Percentiles rank a stretch among this genome's conserved stretches.
Evolutionary conservation across 2,888 invertebrate species (phyloP).

Genomic region (Altica lythri): DNA sequence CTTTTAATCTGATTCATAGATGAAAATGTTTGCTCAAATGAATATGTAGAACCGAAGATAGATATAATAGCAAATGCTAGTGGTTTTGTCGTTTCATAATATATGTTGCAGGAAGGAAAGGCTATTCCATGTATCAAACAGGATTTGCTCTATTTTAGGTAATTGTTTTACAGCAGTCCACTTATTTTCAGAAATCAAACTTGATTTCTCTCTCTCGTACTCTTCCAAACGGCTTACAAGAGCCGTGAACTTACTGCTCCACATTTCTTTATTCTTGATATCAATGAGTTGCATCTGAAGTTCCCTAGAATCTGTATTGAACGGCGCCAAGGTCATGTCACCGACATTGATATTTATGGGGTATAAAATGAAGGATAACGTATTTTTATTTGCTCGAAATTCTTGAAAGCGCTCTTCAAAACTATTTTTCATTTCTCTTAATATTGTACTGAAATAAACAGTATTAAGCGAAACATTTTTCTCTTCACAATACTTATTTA

Average conservation of each 20-base stretch:
- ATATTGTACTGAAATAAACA: not conserved
- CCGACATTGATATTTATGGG: not conserved
- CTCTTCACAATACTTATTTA: too few relatives aligned
- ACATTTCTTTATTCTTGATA: not conserved
- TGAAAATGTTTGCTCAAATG: too few relatives aligned
- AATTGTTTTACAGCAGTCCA: not conserved
- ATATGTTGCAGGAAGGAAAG: too few relatives aligned
- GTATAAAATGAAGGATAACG: not conserved
- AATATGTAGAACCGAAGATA: too few relatives aligned
- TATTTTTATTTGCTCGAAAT: not conserved
- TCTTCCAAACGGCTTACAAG: not conserved
- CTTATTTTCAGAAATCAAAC: not conserved
- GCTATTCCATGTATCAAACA: too few relatives aligned
- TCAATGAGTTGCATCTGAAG: not conserved
- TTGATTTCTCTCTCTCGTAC: not conserved
- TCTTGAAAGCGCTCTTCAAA: not conserved
- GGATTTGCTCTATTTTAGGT: not conserved
- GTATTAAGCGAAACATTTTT: not conserved
- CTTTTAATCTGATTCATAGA: too few relatives aligned
- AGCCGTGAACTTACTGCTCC: not conserved
- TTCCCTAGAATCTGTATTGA: not conserved
- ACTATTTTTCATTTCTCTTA: not conserved
- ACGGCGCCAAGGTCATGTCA: not conserved
- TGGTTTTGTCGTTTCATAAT: too few relatives aligned
- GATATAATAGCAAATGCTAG: too few relatives aligned